Evolutionary conservation across 2,797 vertebrate species (phyloP), one percentile per base, ranked within the genome.

Genomic region (Oreortyx pictus): DNA sequence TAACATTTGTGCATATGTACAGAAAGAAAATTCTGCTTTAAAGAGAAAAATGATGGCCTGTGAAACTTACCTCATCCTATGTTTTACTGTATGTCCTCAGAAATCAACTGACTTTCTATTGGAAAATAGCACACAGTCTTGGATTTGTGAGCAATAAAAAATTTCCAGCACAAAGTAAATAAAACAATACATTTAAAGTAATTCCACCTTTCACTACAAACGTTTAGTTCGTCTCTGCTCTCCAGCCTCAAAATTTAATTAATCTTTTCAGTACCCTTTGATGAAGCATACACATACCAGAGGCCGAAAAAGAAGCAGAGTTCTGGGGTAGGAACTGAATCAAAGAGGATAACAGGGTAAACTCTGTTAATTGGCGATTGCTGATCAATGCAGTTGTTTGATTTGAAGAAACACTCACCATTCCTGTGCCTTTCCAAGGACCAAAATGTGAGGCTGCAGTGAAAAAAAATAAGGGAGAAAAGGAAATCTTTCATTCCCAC

Each of bases 1-100:
- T 1, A 5, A 2, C 2, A 13, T 2, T 10, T 16, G 5, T 14
- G 37, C 27, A 52, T 27, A 6, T 2, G 5, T 1, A 29, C 4
- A 49, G 41, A 76, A 68, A 59, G 4, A 7, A 1, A 12, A 66
- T 33, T 86, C 64, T 43, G 19, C 33, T 35, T 65, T 49, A 61
- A 41, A 73, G 16, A 82, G 19, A 54, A 65, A 76, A 75, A 49
- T 44, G 33, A 77, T 35, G 37, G 14, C 23, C 22, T 49, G 67
- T 23, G 19, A 89, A 74, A 6, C 6, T 4, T 16, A 33, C 1
- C 3, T 71, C 75, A 20, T 29, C 15, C 33, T 29, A 2, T 20
- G 20, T 35, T 81, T 57, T 49, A 54, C 27, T 14, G 10, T 2
- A 20, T 3, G 6, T 9, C 33, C 61, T 43, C 59, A 81, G 23